Base-by-base conservation (phyloP, 1,140 invertebrate species). In the Palaemon carinicauda region DNA sequence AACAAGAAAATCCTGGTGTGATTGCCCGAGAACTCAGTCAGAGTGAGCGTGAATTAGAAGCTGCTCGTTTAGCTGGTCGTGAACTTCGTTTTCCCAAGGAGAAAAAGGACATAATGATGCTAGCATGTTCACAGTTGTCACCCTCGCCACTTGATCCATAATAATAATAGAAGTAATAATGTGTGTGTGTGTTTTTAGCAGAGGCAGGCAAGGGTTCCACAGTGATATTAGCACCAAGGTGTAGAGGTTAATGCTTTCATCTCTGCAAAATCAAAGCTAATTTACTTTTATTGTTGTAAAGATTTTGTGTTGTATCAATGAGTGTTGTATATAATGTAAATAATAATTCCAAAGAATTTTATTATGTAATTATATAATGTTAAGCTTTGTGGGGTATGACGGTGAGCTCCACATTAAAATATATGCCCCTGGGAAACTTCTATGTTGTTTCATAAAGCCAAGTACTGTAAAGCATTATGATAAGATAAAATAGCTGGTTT, bases 61-160 rank as follows among this genome's bases (percentile, higher is more conserved):
- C 95, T n/a, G 97, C 97, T 12, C 92, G 97, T 89, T 92, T 97
- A 88, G 96, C 96, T 52, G 97, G 97, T 0, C 93, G 97, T 69
- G 97, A 98, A 91, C 93, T 98, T 4, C 93, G 97, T 89, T 98
- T 98, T 92, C 97, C 96, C 41, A 98, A 98, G 92, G 97, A 98
- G 92, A 98, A 98, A 91, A 96, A 97, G 90, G 97, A 98, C 91
- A 98, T 98, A 91, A 92, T 98, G 17, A 95, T 97, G 92, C 93
- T 97, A 89, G 97, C 97, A 15, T 95, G 95, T 89, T 95, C 95
- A 87, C 96, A 96, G 91, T 93, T 96, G 21, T 89, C 89, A 29
- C 89, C 89, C 33, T 89, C 89, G 5, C 89, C 89, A 15, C 80
- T 89, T n/a, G 89, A 89, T 69, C 89, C 87, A n/a, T 89, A 74